A percentile compares a stretch with the other conserved stretches of the same genome.
Evolutionary conservation across 2,113 vertebrate genomes (phyloP).

Genomic region (Callopanchax toddi): DNA sequence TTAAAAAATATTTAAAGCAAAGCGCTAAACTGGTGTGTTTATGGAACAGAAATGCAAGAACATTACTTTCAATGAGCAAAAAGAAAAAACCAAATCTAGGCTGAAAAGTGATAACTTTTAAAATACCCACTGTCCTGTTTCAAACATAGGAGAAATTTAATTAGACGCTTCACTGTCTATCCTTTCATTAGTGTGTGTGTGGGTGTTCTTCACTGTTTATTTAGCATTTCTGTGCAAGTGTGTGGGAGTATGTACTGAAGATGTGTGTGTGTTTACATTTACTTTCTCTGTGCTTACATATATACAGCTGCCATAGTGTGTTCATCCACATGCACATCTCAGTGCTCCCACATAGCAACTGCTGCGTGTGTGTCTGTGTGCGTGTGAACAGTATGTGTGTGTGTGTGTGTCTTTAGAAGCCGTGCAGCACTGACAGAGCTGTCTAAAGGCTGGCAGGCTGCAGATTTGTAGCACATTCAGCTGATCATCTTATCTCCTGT

Average conservation of each 20-base stretch:
- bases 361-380: constrained; percentile 26
- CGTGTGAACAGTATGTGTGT: not conserved
- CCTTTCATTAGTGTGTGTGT: constrained; percentile 29
- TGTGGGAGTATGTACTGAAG: constrained; percentile 14
- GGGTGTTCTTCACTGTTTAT: constrained; percentile 29
- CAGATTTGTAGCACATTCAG: constrained; percentile 74
- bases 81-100: not conserved
- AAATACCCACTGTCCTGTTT: constrained; percentile 33
- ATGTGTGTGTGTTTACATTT: constrained; percentile 4
- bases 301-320: constrained; percentile 18
- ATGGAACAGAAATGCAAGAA: constrained; percentile 13
- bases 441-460: constrained; percentile 71
- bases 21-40: not conserved
- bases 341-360: constrained; percentile 7
- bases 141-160: constrained; percentile 12
- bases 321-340: constrained; percentile 4
- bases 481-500: constrained; percentile 81
- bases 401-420: constrained; percentile 32
- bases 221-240: constrained; percentile 18
- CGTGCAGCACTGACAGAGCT: constrained; percentile 69
- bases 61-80: not conserved
- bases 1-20: no score
- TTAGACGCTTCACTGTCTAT: not conserved
- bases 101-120: constrained; percentile 27
- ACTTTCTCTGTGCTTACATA: constrained; percentile 8